Percentiles rank a stretch among this genome's conserved stretches.
Conservation (phyloP, 2,888 invertebrate genomes). For the Lithophane ornitopus region DNA sequence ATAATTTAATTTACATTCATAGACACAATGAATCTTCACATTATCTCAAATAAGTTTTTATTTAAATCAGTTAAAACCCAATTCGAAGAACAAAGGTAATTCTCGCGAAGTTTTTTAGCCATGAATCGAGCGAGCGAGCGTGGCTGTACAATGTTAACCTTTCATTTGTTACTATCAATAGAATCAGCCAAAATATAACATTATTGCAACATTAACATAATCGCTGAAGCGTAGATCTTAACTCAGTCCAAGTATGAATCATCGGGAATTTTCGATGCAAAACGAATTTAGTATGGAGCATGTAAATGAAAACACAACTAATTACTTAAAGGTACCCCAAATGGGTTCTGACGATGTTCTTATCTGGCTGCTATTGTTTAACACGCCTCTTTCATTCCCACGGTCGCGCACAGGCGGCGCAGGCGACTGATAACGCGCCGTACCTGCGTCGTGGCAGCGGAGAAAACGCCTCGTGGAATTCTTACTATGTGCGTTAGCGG, state of each 20-base stretch:
- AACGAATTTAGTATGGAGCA: constrained; percentile 58
- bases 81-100: constrained; percentile 51
- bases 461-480: constrained; percentile 73
- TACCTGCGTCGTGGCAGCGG: constrained; percentile 71
- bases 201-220: constrained; percentile 58
- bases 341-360: constrained; percentile 86
- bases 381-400: constrained; percentile 89
- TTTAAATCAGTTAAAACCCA: constrained; percentile 31
- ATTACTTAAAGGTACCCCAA: constrained; percentile 86
- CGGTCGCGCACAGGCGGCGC: constrained; percentile 77
- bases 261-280: constrained; percentile 57
- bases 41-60: constrained; percentile 25
- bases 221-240: constrained; percentile 63
- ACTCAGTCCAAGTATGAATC: constrained; percentile 63
- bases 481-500: constrained; percentile 65
- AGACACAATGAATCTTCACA: not conserved
- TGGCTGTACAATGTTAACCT: constrained; percentile 50
- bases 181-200: constrained; percentile 59
- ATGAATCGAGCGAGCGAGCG: constrained; percentile 33
- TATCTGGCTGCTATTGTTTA: constrained; percentile 89
- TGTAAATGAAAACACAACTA: constrained; percentile 82
- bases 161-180: constrained; percentile 69
- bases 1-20: constrained; percentile 8
- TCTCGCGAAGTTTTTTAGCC: constrained; percentile 42
- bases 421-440: constrained; percentile 83